Evolutionary conservation across 2,113 vertebrate genomes (phyloP), one percentile per base, ranked within the genome.

Genomic region (Morphnarchus princeps): DNA sequence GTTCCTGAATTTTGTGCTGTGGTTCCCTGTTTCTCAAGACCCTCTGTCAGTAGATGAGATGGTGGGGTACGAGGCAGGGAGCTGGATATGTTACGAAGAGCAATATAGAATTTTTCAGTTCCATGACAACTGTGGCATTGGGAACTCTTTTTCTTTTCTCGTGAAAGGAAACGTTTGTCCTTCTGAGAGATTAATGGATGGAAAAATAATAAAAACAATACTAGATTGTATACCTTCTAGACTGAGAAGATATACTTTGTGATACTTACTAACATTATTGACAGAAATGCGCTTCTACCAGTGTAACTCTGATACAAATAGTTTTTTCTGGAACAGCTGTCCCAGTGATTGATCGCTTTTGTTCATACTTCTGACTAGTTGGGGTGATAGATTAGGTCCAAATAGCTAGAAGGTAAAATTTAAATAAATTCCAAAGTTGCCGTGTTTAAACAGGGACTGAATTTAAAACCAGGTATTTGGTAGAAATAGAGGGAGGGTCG

Each of bases 51-150:
- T 63, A 4, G 26, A 12, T 0, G 5, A 54, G 40, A 20, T 70
- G 28, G 42, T 63, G 26, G 50, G 79, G n/a, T 7, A 16, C 0
- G 0, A 38, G 11, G 24, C 11, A 59, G n/a, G 42, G 43, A 81
- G 31, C 63, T 78, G 54, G 36, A 19, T 28, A 32, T 40, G 38
- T 40, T 86, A 28, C 0, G 31, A 25, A 43, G 20, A 82, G 22
- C 57, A 55, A 3, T 32, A 34, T 29, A 49, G 38, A 36, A 31
- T 49, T 72, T 90, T 76, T 82, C 24, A 57, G 71, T 49, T 93
- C 32, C 11, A 0, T 63, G 74, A 69, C 11, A 34, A 0, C 73
- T 43, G 24, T 76, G 55, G n/a, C 31, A 13, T 32, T 80, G 14
- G 34, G 52, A 89, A 31, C 21, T 10, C 1, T 0, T 73, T 72